A percentile compares a stretch with the other conserved stretches of the same genome.
These are phyloP conservation scores for Podarcis muralis DNA, from an alignment of 2,113 vertebrate species.

Conservation along the genomic window DNA sequence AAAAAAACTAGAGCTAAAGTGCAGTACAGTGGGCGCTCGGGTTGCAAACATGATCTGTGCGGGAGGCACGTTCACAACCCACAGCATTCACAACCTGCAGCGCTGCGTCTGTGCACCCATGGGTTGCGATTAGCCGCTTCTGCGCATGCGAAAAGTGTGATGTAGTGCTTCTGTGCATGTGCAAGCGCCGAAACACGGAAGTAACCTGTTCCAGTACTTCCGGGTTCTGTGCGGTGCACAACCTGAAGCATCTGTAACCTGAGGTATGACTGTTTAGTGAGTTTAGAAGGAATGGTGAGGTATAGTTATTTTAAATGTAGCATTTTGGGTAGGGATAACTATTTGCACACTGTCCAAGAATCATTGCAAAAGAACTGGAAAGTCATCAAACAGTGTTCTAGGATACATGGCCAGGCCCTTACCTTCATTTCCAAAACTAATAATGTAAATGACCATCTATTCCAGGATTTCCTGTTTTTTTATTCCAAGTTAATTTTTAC, in stretches of 20 bases:
- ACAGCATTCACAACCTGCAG: no score
- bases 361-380: not conserved
- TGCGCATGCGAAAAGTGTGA: no score
- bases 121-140: no score
- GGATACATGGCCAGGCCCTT: not conserved
- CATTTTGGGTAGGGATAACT: not conserved
- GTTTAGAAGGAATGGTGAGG: not conserved
- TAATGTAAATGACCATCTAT: not conserved
- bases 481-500: slow-evolving; percentile 21
- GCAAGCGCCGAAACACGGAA: no score
- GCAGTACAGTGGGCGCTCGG: no score
- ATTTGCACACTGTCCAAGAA: not conserved
- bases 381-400: not conserved
- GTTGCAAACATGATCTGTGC: no score
- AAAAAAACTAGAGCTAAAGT: not conserved
- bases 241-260: no score
- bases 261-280: not conserved
- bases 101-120: no score
- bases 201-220: no score
- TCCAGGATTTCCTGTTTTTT: not conserved
- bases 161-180: no score
- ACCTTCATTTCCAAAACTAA: not conserved
- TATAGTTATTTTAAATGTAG: not conserved
- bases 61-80: no score
- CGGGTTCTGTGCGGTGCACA: no score